A percentile compares a stretch with the other conserved stretches of the same genome.
These are phyloP conservation scores for Drusus annulatus DNA, from an alignment of 1,140 invertebrate genomes.

Conservation along the genomic window DNA sequence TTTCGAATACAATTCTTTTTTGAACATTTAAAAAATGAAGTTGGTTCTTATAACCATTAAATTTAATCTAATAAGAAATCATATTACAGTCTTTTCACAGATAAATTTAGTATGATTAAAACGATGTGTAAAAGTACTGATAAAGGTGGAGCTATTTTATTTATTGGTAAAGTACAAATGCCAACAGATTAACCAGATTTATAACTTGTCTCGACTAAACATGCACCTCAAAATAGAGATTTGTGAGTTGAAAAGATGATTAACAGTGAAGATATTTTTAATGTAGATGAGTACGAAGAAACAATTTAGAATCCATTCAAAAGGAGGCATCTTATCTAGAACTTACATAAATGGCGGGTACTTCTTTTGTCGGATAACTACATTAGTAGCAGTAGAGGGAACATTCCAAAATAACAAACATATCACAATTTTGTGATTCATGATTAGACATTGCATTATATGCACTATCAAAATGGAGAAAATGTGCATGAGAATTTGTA, in stretches of 20 bases:
- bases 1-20: no score
- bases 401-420: no score
- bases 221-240: neutral
- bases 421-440: no score
- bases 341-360: neutral
- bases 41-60: neutral
- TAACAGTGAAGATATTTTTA: neutral
- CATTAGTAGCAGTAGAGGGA: no score
- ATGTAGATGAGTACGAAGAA: conserved; percentile 1
- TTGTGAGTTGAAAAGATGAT: neutral
- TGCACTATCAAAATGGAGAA: no score
- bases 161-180: conserved; percentile 24
- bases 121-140: neutral
- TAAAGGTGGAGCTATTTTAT: neutral
- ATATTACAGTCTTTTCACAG: neutral
- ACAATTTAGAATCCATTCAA: neutral
- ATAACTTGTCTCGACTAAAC: conserved; percentile 17
- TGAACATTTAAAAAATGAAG: neutral
- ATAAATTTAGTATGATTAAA: neutral
- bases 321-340: conserved; percentile 20
- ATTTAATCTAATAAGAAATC: neutral
- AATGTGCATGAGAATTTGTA: no score
- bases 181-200: neutral
- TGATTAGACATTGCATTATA: no score
- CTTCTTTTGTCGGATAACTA: neutral